Conservation (phyloP, 2,888 invertebrate species). For the Drosophila paranaensis region DNA sequence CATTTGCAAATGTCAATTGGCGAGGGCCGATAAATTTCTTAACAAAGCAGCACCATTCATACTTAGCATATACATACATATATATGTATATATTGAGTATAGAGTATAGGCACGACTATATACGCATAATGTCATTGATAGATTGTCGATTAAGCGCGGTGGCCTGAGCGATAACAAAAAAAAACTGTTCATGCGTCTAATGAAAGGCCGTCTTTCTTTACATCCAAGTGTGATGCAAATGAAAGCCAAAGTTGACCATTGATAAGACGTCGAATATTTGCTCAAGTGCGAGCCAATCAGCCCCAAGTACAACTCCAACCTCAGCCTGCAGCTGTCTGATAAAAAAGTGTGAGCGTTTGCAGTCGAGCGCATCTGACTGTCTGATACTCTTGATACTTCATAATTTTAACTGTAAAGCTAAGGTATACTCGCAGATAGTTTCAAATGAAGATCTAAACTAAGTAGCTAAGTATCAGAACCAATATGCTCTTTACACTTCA, state of each 20-base stretch:
- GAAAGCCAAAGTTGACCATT: constrained; percentile 66
- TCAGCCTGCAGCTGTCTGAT: constrained; percentile 61
- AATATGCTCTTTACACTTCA: neutral
- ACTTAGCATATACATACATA: constrained; percentile 10
- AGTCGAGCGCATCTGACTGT: neutral
- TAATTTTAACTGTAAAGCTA: too few relatives aligned
- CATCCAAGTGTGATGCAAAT: constrained; percentile 55
- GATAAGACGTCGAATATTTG: constrained; percentile 62
- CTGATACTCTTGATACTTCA: neutral
- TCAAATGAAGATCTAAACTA: too few relatives aligned
- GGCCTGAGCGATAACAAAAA: constrained; percentile 30
- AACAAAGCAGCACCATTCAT: constrained; percentile 70
- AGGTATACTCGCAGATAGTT: neutral
- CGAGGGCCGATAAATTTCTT: constrained; percentile 39
- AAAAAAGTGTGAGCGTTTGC: constrained; percentile 11
- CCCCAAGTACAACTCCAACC: neutral
- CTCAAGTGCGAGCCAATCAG: constrained; percentile 46
- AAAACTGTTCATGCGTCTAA: constrained; percentile 31
- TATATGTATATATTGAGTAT: neutral
- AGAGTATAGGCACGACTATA: constrained; percentile 4
- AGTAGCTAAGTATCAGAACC: neutral
- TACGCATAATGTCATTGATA: constrained; percentile 53
- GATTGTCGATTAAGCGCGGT: constrained; percentile 39
- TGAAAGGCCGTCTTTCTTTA: constrained; percentile 69
- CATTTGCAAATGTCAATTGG: constrained; percentile 62